These are phyloP conservation scores for Ciconia boyciana DNA, from an alignment of 2,113 vertebrate species.

Conservation along the genomic window DNA sequence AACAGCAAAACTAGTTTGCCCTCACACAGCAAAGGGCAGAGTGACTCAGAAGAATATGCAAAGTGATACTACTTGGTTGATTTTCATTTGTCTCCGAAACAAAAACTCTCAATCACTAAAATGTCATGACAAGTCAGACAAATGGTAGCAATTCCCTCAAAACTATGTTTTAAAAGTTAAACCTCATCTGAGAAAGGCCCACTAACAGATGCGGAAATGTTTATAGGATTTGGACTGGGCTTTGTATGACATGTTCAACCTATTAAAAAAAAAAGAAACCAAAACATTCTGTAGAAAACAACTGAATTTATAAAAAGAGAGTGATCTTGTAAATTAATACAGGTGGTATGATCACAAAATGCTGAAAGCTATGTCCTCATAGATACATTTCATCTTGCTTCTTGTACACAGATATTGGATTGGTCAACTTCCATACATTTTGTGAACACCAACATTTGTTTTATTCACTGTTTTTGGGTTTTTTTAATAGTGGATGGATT, in stretches of 20 bases:
- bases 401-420: not conserved
- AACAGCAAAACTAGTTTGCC: constrained; percentile 40
- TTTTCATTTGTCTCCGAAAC: constrained; percentile 55
- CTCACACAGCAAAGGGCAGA: constrained; percentile 39
- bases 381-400: not conserved
- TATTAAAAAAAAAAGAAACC: not conserved
- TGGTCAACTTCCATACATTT: not conserved
- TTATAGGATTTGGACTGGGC: not conserved
- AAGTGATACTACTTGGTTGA: constrained; percentile 17
- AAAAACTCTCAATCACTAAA: constrained; percentile 47
- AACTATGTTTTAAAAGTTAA: constrained; percentile 45
- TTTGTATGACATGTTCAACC: not conserved
- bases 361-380: not conserved
- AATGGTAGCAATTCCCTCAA: not conserved
- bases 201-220: not conserved
- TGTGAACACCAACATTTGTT: not conserved
- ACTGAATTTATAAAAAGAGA: not conserved
- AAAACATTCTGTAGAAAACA: not conserved
- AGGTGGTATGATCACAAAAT: not conserved
- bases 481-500: not conserved
- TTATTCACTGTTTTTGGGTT: not conserved
- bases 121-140: constrained; percentile 59
- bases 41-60: constrained; percentile 58
- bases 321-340: not conserved
- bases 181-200: constrained; percentile 2